Base-by-base conservation (phyloP, 2,113 vertebrate species). In the Pristiophorus japonicus region DNA sequence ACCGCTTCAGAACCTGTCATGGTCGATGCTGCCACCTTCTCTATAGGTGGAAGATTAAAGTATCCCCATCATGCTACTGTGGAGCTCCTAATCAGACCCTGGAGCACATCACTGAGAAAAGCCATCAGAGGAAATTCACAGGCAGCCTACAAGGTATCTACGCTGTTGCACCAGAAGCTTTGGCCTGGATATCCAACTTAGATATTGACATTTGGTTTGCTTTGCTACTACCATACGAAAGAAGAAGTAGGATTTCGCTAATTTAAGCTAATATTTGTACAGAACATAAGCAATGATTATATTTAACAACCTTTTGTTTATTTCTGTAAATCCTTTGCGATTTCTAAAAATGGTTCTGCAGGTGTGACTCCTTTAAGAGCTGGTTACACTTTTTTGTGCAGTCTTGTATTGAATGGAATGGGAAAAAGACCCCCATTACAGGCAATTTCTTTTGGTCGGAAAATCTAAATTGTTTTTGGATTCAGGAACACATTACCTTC, bases 401-500 rank as follows among this genome's bases (percentile, higher is more conserved):
- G 45, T 7, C 20, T 88, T 88, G 45, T 30, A 55, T 20, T 30
- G 51, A 90, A 55, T 5, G 12, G 10, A 59, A 59, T 59, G 30
- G 87, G 47, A 7, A 90, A 55, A 14, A 27, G n/a, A n/a, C 16
- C 2, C 27, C 51, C 20, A 62, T 16, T 55, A 4, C 45, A 63
- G 7, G 2, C 30, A 92, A 38, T 2, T 59, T 91, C 6, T 18
- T 91, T 18, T 51, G 45, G 10, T 88, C 42, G 62, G 6, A 65
- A n/a, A 63, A 92, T 38, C 34, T 87, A 51, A 87, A 55, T 10
- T 51, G 27, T 22, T 93, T 65, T 42, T 45, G 42, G 81, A 84
- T 38, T 51, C 45, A 87, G 38, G 92, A 94, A 67, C 6, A 42
- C 20, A 67, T 67, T 94, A 94, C 92, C 92, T 94, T 94, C 62